A percentile compares a stretch with the other conserved stretches of the same genome.
These are phyloP conservation scores for Suncus etruscus DNA, from an alignment of 2,113 vertebrate species.

Conservation along the genomic window DNA sequence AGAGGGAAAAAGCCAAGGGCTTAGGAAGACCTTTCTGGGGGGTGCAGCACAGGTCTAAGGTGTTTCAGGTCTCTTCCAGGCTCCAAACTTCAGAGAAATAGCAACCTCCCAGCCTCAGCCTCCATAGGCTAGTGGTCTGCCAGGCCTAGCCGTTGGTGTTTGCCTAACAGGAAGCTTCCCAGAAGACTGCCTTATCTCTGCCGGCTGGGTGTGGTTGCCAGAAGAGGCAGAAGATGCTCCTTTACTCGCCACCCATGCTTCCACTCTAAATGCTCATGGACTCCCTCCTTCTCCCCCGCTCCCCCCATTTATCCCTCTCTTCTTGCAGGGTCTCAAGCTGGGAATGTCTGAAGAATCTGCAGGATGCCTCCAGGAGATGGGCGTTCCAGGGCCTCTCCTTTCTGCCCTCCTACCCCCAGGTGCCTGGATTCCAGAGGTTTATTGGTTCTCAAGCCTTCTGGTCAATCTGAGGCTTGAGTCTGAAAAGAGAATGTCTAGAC, in stretches of 20 bases:
- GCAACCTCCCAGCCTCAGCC: neutral
- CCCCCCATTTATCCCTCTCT: neutral
- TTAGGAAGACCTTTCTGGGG: neutral
- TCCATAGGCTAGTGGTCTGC: constrained; percentile 15
- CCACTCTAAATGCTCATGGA: no score
- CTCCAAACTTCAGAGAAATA: constrained; percentile 53
- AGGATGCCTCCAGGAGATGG: neutral
- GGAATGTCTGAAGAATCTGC: neutral
- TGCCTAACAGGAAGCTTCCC: constrained; percentile 59
- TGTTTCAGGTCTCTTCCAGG: constrained; percentile 12
- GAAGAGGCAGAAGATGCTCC: neutral
- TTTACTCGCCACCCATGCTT: neutral
- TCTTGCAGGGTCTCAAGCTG: neutral
- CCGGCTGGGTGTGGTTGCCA: neutral
- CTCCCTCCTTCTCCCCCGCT: neutral
- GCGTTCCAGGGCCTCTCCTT: neutral
- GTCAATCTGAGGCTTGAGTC: neutral
- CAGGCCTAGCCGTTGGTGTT: constrained; percentile 41
- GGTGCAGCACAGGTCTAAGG: neutral
- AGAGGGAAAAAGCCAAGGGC: neutral
- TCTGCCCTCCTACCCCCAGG: neutral
- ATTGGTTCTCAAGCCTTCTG: neutral
- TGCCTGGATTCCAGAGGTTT: neutral
- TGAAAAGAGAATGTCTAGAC: neutral
- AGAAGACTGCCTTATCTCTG: constrained; percentile 40